Percentiles rank a stretch among this genome's conserved stretches.
phyloP scores from a whole-genome alignment of 2,113 vertebrate genomes.

The Arothron firmamentum region DNA sequence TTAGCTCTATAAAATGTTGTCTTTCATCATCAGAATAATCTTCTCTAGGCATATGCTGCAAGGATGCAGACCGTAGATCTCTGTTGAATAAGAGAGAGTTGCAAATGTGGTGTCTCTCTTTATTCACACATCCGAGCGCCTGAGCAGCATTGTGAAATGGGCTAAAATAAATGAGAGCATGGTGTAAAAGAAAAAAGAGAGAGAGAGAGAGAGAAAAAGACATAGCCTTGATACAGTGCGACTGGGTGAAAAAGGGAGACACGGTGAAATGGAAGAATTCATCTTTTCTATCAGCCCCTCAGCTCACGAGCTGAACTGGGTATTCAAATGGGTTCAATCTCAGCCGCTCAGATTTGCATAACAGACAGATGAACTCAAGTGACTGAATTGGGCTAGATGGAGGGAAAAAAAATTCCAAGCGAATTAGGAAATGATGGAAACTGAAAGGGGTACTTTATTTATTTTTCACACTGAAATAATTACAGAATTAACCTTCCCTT shows the following conservation, averaged over 20 bases:
- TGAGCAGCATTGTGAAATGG: slow-evolving; percentile 59
- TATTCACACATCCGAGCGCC: slow-evolving; percentile 56
- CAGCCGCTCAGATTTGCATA: slow-evolving; percentile 72
- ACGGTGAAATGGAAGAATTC: slow-evolving; percentile 72
- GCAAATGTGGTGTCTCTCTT: slow-evolving; percentile 23
- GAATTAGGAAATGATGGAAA: slow-evolving; percentile 67
- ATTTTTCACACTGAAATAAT: slow-evolving; percentile 70
- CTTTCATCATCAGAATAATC: slow-evolving; percentile 41
- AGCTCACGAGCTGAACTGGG: slow-evolving; percentile 59
- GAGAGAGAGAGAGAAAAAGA: too few relatives aligned
- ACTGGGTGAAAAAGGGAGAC: slow-evolving; percentile 62
- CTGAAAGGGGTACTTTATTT: slow-evolving; percentile 62
- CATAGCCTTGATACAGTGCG: slow-evolving; percentile 72
- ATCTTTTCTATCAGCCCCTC: slow-evolving; percentile 61
- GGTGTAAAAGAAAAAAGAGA: slow-evolving; percentile 52
- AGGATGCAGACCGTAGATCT: slow-evolving; percentile 44
- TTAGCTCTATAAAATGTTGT: slow-evolving; percentile 34
- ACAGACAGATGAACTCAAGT: slow-evolving; percentile 74
- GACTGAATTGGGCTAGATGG: slow-evolving; percentile 69
- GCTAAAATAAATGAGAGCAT: slow-evolving; percentile 69
- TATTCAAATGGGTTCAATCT: slow-evolving; percentile 74
- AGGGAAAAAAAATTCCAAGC: slow-evolving; percentile 65
- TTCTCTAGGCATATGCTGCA: slow-evolving; percentile 21
- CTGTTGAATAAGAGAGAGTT: slow-evolving; percentile 19
- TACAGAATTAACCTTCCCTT: slow-evolving; percentile 64